Percentiles rank a stretch among this genome's conserved stretches.
Conservation (phyloP, 2,888 invertebrate species). For the Tupiocoris notatus region DNA sequence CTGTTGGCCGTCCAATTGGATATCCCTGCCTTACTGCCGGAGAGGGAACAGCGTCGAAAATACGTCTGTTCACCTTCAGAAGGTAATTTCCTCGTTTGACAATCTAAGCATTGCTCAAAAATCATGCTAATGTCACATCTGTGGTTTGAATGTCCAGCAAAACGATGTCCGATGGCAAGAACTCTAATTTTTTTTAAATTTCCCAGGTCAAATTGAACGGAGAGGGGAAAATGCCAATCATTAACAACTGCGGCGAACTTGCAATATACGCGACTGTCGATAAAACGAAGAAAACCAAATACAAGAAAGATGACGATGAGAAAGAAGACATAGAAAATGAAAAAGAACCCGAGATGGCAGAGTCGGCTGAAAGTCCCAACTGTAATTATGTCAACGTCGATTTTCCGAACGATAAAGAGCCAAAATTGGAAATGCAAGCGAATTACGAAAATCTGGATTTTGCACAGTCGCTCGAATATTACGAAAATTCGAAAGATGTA, state of each 20-base stretch:
- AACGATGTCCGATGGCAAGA: too few species aligned
- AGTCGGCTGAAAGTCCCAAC: constrained; percentile 1
- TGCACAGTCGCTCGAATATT: constrained; percentile 71
- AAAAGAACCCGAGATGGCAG: constrained; percentile 36
- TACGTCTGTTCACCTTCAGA: constrained; percentile 53
- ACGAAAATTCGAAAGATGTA: constrained; percentile 73
- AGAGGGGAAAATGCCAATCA: constrained; percentile 61
- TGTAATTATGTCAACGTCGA: constrained; percentile 47
- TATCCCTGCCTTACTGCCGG: constrained; percentile 63
- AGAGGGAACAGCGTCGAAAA: constrained; percentile 58
- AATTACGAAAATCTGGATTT: constrained; percentile 63
- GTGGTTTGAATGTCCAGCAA: too few species aligned
- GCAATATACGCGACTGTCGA: constrained; percentile 73
- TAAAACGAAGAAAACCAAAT: constrained; percentile 53
- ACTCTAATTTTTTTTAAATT: too few species aligned
- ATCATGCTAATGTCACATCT: too few species aligned
- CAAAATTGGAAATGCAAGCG: constrained; percentile 3
- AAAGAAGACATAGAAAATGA: constrained; percentile 45
- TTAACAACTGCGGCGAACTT: constrained; percentile 57
- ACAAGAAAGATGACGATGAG: constrained; percentile 41
- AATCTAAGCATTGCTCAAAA: neutral
- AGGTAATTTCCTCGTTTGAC: constrained; percentile 40
- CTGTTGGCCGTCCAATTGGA: constrained; percentile 65
- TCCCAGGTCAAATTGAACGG: constrained; percentile 56
- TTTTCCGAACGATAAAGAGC: constrained; percentile 35